phyloP scores from a whole-genome alignment of 2,888 invertebrate species.

The Crematogaster levior region DNA sequence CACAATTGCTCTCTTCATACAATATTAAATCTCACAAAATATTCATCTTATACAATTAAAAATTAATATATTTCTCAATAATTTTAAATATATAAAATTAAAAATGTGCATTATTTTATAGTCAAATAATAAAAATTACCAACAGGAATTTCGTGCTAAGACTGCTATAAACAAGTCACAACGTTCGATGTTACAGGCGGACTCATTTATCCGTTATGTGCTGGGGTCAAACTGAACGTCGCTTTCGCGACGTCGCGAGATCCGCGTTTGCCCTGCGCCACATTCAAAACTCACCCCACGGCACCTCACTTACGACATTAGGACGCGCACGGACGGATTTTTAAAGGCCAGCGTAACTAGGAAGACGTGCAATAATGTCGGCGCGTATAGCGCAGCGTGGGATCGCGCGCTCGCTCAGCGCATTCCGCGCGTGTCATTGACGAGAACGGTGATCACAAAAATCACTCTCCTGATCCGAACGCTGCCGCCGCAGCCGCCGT shows the following conservation, averaged over 20 bases:
- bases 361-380: constrained; percentile 32
- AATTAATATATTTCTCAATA: not conserved
- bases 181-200: constrained; percentile 9
- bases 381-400: constrained; percentile 50
- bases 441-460: constrained; percentile 75
- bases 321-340: constrained; percentile 19
- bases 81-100: constrained; percentile 10
- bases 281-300: constrained; percentile 27
- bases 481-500: constrained; percentile 72
- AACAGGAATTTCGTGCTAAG: not conserved
- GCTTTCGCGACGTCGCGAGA: constrained; percentile 14
- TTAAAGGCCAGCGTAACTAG: not conserved
- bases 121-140: not conserved
- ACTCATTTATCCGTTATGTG: constrained; percentile 34
- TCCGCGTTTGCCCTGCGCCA: constrained; percentile 15
- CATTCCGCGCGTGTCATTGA: constrained; percentile 82
- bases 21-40: not conserved
- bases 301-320: not conserved
- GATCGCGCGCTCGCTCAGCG: constrained; percentile 76
- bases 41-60: not conserved
- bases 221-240: constrained; percentile 15
- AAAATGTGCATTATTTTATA: not conserved
- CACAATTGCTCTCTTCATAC: not conserved
- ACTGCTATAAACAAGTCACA: not conserved
- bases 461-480: constrained; percentile 80